phyloP scores from a whole-genome alignment of 1,140 invertebrate species.

The Euborellia annulipes region DNA sequence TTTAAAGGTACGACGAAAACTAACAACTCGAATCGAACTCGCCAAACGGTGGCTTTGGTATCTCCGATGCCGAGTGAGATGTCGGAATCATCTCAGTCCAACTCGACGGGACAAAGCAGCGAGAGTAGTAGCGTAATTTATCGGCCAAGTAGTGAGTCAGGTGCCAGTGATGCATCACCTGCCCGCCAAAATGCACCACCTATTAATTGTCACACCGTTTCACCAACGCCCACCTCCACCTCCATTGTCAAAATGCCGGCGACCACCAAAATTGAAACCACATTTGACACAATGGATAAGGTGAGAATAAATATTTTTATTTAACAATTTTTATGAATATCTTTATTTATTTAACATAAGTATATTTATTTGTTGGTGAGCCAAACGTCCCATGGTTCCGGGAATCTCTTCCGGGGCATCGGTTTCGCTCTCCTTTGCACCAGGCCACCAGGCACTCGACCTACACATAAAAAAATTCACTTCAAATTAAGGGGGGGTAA shows the following conservation, averaged over 20 bases:
- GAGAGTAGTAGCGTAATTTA: constrained; percentile 52
- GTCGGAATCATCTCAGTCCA: constrained; percentile 30
- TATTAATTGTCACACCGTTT: neutral
- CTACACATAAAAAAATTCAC: no score
- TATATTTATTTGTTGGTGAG: no score
- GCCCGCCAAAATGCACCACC: constrained; percentile 13
- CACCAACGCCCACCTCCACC: neutral
- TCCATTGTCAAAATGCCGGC: constrained; percentile 6
- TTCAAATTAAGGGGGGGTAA: no score
- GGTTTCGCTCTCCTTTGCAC: no score
- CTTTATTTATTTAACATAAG: no score
- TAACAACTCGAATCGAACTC: constrained; percentile 11
- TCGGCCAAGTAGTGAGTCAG: constrained; percentile 46
- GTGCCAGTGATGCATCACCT: constrained; percentile 36
- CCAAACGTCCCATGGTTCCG: no score
- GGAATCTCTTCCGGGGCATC: no score
- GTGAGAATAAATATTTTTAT: constrained; percentile 15
- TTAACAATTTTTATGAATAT: neutral
- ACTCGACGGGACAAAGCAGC: constrained; percentile 39
- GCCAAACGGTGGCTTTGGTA: constrained; percentile 42
- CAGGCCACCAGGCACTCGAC: no score
- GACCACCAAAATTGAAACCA: constrained; percentile 35
- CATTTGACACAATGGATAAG: constrained; percentile 27
- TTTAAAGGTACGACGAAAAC: no score
- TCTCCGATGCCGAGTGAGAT: constrained; percentile 46